phyloP scores from a whole-genome alignment of 2,888 invertebrate species.

The Xestia sexstrigata region DNA sequence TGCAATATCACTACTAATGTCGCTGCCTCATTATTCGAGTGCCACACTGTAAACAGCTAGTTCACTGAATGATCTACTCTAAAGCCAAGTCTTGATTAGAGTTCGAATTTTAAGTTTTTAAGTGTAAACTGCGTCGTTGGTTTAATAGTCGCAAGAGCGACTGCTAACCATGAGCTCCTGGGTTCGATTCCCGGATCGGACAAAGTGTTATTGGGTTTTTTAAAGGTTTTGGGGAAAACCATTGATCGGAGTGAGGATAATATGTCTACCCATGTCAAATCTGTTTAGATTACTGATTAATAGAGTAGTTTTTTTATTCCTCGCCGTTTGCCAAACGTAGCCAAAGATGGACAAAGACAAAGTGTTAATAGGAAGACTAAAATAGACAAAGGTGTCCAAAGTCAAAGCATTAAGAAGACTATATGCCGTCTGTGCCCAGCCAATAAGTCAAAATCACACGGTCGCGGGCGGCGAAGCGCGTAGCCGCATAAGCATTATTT shows the following conservation, averaged over 20 bases:
- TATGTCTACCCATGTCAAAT: neutral
- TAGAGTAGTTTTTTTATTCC: neutral
- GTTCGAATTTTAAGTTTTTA: no score
- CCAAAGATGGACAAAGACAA: neutral
- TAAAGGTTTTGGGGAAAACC: neutral
- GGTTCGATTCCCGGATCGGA: no score
- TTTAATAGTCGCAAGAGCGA: no score
- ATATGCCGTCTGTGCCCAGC: slow-evolving; percentile 62
- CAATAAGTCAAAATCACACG: slow-evolving; percentile 86
- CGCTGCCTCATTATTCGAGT: no score
- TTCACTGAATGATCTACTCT: no score
- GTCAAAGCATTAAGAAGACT: slow-evolving; percentile 26
- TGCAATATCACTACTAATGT: neutral
- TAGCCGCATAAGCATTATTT: slow-evolving; percentile 81
- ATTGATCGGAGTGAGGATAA: neutral
- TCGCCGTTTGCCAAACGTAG: neutral
- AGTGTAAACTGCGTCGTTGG: no score
- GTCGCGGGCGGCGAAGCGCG: slow-evolving; percentile 80
- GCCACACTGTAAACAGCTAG: no score
- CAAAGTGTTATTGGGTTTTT: no score
- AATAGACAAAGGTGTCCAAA: neutral
- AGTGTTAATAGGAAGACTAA: neutral
- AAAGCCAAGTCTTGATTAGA: no score
- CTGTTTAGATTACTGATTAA: neutral
- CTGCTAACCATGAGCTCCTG: no score